Conservation (phyloP, 2,113 vertebrate genomes). For the Chaetodon auriga region DNA sequence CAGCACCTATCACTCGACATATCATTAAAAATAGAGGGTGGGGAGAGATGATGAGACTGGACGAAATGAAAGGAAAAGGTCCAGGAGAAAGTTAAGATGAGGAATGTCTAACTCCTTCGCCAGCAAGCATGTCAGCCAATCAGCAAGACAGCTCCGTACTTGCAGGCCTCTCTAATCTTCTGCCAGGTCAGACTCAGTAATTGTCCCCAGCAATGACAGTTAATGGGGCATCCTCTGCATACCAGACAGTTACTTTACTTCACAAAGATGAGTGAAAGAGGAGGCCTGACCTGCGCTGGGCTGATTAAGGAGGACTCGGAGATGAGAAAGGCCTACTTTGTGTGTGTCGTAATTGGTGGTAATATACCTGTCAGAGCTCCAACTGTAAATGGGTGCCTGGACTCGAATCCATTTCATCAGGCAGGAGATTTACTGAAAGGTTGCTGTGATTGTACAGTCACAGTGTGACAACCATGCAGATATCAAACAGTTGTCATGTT, state of each 20-base stretch:
- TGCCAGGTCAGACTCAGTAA: constrained; percentile 73
- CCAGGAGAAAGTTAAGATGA: constrained; percentile 67
- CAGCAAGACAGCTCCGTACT: constrained; percentile 49
- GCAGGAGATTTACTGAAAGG: constrained; percentile 36
- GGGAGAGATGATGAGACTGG: neutral
- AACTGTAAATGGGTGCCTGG: constrained; percentile 50
- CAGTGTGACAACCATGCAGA: constrained; percentile 8
- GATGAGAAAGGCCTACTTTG: constrained; percentile 68
- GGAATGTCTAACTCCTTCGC: constrained; percentile 55
- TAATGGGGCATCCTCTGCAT: constrained; percentile 75
- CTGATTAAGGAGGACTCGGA: constrained; percentile 55
- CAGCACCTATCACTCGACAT: constrained; percentile 2
- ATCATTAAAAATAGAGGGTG: neutral
- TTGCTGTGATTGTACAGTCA: constrained; percentile 7
- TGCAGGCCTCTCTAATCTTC: constrained; percentile 69
- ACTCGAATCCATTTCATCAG: constrained; percentile 35
- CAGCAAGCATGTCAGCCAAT: constrained; percentile 20
- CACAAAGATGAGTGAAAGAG: constrained; percentile 70
- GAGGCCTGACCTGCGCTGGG: constrained; percentile 66
- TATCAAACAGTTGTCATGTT: constrained; percentile 34
- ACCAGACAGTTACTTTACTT: constrained; percentile 70
- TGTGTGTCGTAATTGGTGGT: constrained; percentile 61
- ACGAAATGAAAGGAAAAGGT: constrained; percentile 54
- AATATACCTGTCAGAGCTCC: constrained; percentile 69
- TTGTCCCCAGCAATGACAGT: constrained; percentile 76